phyloP scores from a whole-genome alignment of 2,113 vertebrate genomes.

The Myrmecophaga tridactyla region DNA sequence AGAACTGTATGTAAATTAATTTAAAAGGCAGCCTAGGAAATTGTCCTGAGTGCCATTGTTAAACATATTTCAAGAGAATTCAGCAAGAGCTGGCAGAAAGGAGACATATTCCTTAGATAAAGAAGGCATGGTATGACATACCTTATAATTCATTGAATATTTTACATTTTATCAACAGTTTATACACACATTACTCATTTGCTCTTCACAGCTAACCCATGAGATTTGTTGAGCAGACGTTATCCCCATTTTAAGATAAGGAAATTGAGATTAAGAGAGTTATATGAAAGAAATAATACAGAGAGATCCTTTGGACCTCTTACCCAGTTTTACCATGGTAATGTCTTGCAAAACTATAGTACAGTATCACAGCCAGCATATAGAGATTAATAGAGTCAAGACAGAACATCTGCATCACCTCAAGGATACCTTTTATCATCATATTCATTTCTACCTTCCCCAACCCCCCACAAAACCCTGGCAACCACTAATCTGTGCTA shows the following conservation, averaged over 20 bases:
- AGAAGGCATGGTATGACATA: not conserved
- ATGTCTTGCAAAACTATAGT: too few relatives aligned
- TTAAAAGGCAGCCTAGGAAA: not conserved
- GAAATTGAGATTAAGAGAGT: too few relatives aligned
- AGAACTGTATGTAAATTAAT: not conserved
- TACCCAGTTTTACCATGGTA: too few relatives aligned
- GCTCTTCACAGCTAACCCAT: not conserved
- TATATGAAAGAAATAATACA: too few relatives aligned
- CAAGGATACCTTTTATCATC: too few relatives aligned
- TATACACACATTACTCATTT: not conserved
- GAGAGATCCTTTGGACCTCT: too few relatives aligned
- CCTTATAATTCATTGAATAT: not conserved
- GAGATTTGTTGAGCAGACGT: not conserved
- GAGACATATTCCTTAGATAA: not conserved
- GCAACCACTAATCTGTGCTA: too few relatives aligned
- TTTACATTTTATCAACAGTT: not conserved
- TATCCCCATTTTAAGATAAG: not conserved
- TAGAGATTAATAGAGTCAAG: too few relatives aligned
- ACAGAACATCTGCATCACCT: too few relatives aligned
- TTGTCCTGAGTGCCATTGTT: not conserved
- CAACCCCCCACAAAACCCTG: too few relatives aligned
- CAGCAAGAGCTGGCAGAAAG: not conserved
- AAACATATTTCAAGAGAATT: not conserved
- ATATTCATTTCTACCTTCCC: too few relatives aligned
- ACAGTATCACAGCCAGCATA: too few relatives aligned